A percentile compares a stretch with the other conserved stretches of the same genome.
These are phyloP conservation scores for Mungos mungo DNA, from an alignment of 2,113 vertebrate species.

Conservation along the genomic window DNA sequence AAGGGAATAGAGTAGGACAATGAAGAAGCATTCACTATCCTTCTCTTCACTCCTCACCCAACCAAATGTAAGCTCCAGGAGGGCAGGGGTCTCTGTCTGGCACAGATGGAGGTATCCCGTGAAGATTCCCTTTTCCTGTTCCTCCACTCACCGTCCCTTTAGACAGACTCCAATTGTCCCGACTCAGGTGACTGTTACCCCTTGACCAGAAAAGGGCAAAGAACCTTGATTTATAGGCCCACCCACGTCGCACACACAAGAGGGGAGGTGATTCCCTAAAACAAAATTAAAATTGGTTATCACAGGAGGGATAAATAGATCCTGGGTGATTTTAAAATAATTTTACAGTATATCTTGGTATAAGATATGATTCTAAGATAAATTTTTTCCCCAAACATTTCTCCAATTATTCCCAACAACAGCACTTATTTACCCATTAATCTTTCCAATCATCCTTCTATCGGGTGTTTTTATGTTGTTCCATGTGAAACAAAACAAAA, in stretches of 20 bases:
- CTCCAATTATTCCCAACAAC: not conserved
- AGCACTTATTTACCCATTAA: not conserved
- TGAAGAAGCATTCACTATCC: not conserved
- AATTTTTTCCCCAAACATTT: not conserved
- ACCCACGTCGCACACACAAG: not conserved
- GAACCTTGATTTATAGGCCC: not conserved
- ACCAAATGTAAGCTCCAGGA: no score
- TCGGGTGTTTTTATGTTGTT: not conserved
- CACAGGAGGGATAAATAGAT: not conserved
- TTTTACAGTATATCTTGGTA: not conserved
- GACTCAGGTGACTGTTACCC: not conserved
- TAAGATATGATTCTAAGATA: not conserved
- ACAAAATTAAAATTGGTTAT: not conserved
- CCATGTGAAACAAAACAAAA: no score
- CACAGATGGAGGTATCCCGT: not conserved
- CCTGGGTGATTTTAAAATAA: not conserved
- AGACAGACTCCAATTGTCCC: not conserved
- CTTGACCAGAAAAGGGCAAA: not conserved
- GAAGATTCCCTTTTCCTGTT: not conserved
- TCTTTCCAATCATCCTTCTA: not conserved
- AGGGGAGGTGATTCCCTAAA: not conserved
- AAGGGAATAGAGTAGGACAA: not conserved
- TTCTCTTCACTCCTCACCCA: fast-evolving
- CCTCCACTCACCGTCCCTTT: not conserved
- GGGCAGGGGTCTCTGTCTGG: not conserved